phyloP scores from a whole-genome alignment of 2,113 vertebrate genomes.

The Vicugna pacos region DNA sequence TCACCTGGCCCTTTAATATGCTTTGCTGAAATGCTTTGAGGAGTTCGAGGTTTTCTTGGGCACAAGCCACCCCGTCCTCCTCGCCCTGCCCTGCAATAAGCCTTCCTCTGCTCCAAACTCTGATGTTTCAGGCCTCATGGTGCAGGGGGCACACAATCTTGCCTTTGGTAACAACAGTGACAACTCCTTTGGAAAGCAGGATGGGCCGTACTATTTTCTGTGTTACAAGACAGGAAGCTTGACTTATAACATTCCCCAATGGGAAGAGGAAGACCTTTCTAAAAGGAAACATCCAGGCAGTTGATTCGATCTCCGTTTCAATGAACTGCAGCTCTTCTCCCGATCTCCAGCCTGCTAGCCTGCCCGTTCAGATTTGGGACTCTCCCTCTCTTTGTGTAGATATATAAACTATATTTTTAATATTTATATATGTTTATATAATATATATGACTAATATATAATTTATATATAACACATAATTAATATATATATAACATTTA shows the following conservation, averaged over 20 bases:
- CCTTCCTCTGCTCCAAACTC: no score
- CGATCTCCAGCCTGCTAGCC: background rate
- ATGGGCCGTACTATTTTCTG: background rate
- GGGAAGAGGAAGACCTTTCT: background rate
- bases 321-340: background rate
- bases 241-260: background rate
- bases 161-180: background rate
- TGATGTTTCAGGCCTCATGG: no score
- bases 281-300: background rate
- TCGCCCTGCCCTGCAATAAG: no score
- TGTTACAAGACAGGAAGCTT: background rate
- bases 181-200: slow-evolving; percentile 13
- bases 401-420: background rate
- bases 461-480: background rate
- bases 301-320: background rate
- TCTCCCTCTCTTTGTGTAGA: no score
- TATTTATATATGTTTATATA: background rate
- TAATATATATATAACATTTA: background rate
- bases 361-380: background rate
- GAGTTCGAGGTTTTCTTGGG: no score
- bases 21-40: no score
- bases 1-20: no score
- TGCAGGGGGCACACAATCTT: no score
- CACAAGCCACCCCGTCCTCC: no score
- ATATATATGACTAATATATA: background rate